Base-by-base conservation (phyloP, 2,888 invertebrate species). In the Buathra laborator region DNA sequence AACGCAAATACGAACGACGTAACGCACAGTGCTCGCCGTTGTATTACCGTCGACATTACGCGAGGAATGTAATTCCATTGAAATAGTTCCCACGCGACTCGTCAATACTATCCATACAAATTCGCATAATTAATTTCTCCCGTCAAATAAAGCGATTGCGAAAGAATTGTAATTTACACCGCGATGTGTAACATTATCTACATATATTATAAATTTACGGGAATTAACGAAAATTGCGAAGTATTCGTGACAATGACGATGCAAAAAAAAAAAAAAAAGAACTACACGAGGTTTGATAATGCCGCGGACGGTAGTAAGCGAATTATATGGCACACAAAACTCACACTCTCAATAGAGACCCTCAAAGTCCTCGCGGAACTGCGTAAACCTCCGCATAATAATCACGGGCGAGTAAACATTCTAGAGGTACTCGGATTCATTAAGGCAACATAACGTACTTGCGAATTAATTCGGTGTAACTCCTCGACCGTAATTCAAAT, bases 61-160 rank as follows among this genome's bases (percentile, higher is more conserved):
- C 37, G 24, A 5, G 64, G 51, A 62, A 53, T 32, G 48, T 66
- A 70, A 74, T 37, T 68, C 32, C 75, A 32, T 24, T 75, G 70
- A 76, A 76, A 70, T 59, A 62, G 56, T 76, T 84, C 84, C 76
- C 84, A 84, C 76, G 76, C 44, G 76, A 19, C 59, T 80, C 64
- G 76, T 80, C 80, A 64, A 80, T 80, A 74, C 68, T 78, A 68
- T 68, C 74, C 9, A 68, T 83, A 83, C 59, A 62, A 59, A 76
- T 56, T 46, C 67, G 51, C 76, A 32, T 76, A 80, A 84, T 84
- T 84, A 84, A 80, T 76, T 71, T 71, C 24, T 71, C 24, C 62
- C 71, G 76, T 76, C 46, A 62, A 19, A 70, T 5, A 32, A 12
- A 10, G 32, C 10, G 10, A 24, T 43, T 19, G 12, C 6, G 48